Evolutionary conservation across 2,113 vertebrate genomes (phyloP), one percentile per base, ranked within the genome.

Genomic region (Cyphomyrus plagiostoma): DNA sequence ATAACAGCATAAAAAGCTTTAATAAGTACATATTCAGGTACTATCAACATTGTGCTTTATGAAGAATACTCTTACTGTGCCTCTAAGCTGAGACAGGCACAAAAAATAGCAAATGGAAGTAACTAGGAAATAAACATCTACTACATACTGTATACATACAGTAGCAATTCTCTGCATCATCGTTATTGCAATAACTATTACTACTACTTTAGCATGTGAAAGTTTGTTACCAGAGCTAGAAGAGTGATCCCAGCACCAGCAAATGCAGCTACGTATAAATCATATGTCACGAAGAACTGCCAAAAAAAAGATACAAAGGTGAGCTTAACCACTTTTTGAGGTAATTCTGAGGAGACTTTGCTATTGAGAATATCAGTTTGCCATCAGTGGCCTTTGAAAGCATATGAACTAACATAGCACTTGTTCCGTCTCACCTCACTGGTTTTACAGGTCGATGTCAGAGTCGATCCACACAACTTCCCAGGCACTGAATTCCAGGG

Each of bases 401-500:
- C 52, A 17, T 1, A 42, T 7, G 0, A 8, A 17, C 48, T 17
- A 77, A 17, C 82, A 35, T 9, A 48, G 21, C 39, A n/a, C 23
- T 35, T 1, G n/a, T 23, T 85, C 15, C 86, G 45, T 21, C 97
- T 97, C 90, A 99, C 98, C 96, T 99, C 98, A 0, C 96, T 97
- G 92, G 97, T 97, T 95, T 99, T 99, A 95, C 98, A 99, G 93
- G 99, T 97, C 92, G 97, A 96, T 88, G 97, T 97, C 94, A 99
- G 96, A 93, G 97, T 97, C 92, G 97, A 95, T 91, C 98, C 98
- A 70, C 98, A 99, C 90, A 96, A 95, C 91, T 97, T 98, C 86
- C 98, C 98, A 9, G 98, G 98, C 91, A 97, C 97, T 21, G 98
- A 96, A 11, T 97, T 98, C 98, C 98, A 99, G 90, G 98, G 97